Conservation (phyloP, 1,140 invertebrate species). For the Trypoxylus dichotomus region DNA sequence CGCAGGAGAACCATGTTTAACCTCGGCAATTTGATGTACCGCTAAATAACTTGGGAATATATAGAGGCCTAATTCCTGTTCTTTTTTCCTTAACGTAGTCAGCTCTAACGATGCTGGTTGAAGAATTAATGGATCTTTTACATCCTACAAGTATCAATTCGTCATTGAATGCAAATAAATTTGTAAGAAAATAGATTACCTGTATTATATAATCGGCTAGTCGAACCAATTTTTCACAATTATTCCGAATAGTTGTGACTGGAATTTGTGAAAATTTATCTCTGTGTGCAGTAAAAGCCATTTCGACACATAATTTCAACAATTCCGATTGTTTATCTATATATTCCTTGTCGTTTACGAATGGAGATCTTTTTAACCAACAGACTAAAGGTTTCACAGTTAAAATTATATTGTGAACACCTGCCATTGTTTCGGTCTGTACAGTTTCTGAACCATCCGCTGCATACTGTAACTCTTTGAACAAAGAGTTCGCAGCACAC, state of each 20-base stretch:
- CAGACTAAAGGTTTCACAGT: slow-evolving; percentile 85
- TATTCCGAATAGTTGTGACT: slow-evolving; percentile 69
- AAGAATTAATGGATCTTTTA: slow-evolving; percentile 83
- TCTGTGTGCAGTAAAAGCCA: slow-evolving; percentile 83
- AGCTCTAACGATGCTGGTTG: slow-evolving; percentile 86
- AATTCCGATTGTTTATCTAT: slow-evolving; percentile 69
- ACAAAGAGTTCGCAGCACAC: slow-evolving; percentile 79
- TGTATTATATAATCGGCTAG: slow-evolving; percentile 87
- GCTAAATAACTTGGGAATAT: slow-evolving; percentile 84
- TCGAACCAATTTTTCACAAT: slow-evolving; percentile 70
- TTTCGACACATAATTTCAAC: slow-evolving; percentile 77
- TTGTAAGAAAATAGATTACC: slow-evolving; percentile 41
- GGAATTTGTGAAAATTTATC: slow-evolving; percentile 85
- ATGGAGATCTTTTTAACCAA: slow-evolving; percentile 81
- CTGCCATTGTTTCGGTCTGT: slow-evolving; percentile 79
- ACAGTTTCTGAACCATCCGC: slow-evolving; percentile 68
- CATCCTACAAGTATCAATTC: slow-evolving; percentile 58
- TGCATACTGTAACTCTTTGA: slow-evolving; percentile 67
- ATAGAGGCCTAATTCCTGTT: slow-evolving; percentile 77
- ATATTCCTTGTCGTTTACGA: slow-evolving; percentile 70
- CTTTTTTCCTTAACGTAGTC: slow-evolving; percentile 83
- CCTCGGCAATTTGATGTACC: slow-evolving; percentile 82
- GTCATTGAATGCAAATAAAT: not conserved
- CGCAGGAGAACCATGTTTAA: slow-evolving; percentile 82
- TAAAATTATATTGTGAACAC: slow-evolving; percentile 79